Evolutionary conservation across 2,888 invertebrate genomes (phyloP).

Genomic region (Platycnemis pennipes): DNA sequence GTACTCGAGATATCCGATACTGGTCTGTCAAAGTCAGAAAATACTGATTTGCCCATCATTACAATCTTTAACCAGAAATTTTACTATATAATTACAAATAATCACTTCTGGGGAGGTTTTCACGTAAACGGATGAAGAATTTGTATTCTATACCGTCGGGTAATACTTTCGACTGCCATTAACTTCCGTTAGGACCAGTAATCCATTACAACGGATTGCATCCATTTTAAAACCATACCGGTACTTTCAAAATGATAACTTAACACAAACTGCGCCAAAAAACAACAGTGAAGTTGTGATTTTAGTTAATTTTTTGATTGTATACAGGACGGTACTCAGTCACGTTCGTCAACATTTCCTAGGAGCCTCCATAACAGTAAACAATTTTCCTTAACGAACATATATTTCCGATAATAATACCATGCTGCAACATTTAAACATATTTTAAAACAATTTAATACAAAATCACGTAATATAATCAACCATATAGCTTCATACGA

Average conservation of each 20-base stretch:
- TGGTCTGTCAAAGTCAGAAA: not conserved
- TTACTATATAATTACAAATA: not conserved
- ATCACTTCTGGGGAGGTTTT: not conserved
- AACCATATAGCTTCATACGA: slow-evolving; percentile 68
- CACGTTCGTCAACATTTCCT: slow-evolving; percentile 66
- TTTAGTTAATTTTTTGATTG: slow-evolving; percentile 55
- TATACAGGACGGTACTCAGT: slow-evolving; percentile 64
- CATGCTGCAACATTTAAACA: slow-evolving; percentile 51
- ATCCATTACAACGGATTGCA: not conserved
- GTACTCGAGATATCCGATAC: not conserved
- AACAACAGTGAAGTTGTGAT: not conserved
- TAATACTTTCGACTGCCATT: slow-evolving; percentile 5
- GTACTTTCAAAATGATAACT: not conserved
- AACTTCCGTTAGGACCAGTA: not conserved
- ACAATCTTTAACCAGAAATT: not conserved
- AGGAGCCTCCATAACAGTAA: slow-evolving; percentile 50
- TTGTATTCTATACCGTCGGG: not conserved
- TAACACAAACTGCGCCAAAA: not conserved
- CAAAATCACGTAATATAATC: slow-evolving; percentile 40
- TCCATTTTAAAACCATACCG: not conserved
- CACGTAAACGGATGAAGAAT: not conserved
- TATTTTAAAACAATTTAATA: slow-evolving; percentile 38
- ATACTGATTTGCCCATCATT: not conserved
- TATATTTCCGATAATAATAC: slow-evolving; percentile 16
- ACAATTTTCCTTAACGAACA: not conserved